Evolutionary conservation across 1,140 invertebrate species (phyloP), one percentile per base, ranked within the genome.

Genomic region (Drosophila nikananu): DNA sequence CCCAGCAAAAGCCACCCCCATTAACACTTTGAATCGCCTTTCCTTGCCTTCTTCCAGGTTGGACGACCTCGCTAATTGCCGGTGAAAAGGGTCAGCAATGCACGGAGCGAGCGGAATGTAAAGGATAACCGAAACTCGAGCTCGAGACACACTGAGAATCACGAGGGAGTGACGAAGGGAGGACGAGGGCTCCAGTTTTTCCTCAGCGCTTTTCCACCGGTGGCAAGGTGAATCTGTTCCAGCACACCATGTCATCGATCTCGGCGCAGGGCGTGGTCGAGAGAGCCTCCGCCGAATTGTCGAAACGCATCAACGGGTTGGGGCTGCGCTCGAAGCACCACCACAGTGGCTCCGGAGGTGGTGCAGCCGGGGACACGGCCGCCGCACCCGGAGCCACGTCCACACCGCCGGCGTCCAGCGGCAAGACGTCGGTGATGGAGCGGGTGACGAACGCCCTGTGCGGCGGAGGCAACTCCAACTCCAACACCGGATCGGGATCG

Each of bases 271-370:
- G 92, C 77, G 97, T 97, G 86, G 97, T 97, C 92, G 97, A 98
- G 94, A 95, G 97, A 82, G 97, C 97, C 80, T 97, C 97, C 77
- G 97, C 97, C 60, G 97, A 98, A 93, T 93, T 98, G 64, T 96
- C 96, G 60, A 97, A 97, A 86, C 95, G 97, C 77, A 97, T 98
- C 94, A 97, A 97, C 91, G 97, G 97, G 37, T 94, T 97, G 84
- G 96, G 96, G 27, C 94, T 97, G 75, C 95, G 96, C 71, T 95
- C 96, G 68, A 96, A 96, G 84, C 95, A 96, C 91, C 94, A 94
- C 76, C 93, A 93, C 82, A 94, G 94, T 62, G 73, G 72, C 55
- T 54, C 55, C 93, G 93, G 32, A 92, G 91, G 44, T 25, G 52
- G 51, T 42, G 79, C 80, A 42, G 72, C 42, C 27, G 32, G 63